phyloP scores from a whole-genome alignment of 2,113 vertebrate species.

The Salvelinus alpinus region DNA sequence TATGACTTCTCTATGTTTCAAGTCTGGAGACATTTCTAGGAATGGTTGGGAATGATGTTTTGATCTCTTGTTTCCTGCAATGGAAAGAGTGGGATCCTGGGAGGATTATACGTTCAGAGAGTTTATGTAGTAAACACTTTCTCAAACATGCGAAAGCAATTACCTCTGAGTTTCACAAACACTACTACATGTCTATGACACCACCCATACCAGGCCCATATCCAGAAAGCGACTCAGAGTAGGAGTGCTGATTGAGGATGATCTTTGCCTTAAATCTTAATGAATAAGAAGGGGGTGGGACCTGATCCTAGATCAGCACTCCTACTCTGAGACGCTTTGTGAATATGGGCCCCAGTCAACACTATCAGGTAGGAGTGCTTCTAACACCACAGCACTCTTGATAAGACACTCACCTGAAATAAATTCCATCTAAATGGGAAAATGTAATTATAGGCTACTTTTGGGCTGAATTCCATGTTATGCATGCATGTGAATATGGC shows the following conservation, averaged over 20 bases:
- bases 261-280: no score
- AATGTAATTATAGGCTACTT: not conserved
- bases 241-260: no score
- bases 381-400: not conserved
- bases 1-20: not conserved
- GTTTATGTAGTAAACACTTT: not conserved
- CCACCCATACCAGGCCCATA: not conserved
- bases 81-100: not conserved
- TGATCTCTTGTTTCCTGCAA: not conserved
- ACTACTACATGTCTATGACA: not conserved
- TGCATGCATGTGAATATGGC: not conserved
- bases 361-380: not conserved
- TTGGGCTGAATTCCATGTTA: not conserved
- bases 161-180: not conserved
- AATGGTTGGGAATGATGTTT: conserved; percentile 1
- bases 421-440: not conserved
- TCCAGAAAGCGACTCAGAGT: no score
- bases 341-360: not conserved
- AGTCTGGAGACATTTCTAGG: not conserved
- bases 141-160: conserved; percentile 4
- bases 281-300: no score
- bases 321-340: no score
- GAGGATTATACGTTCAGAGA: not conserved
- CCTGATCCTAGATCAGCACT: no score
- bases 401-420: not conserved